These are phyloP conservation scores for Molorchus minor DNA, from an alignment of 2,888 invertebrate genomes.

Conservation along the genomic window DNA sequence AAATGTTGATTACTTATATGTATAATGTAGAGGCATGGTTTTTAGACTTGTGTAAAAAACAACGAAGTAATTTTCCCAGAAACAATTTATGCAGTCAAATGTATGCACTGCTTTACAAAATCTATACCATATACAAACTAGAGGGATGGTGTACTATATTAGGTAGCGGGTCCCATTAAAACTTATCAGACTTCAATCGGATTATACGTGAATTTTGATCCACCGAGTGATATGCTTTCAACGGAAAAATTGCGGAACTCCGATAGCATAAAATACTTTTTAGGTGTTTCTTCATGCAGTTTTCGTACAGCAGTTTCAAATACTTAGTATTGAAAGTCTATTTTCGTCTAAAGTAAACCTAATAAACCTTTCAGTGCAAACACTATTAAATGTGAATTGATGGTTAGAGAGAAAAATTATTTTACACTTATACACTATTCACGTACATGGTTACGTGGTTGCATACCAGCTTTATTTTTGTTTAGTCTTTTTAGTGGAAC, in stretches of 20 bases:
- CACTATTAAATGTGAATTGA: conserved; percentile 36
- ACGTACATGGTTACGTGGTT: conserved; percentile 9
- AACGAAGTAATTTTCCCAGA: too few relatives aligned
- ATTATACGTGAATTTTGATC: too few relatives aligned
- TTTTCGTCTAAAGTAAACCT: conserved; percentile 39
- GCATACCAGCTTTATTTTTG: conserved; percentile 4
- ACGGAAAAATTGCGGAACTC: not conserved
- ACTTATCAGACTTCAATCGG: too few relatives aligned
- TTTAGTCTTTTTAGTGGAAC: conserved; percentile 10
- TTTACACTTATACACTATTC: conserved; percentile 12
- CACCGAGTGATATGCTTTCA: not conserved
- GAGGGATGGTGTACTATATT: too few relatives aligned
- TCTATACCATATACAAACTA: too few relatives aligned
- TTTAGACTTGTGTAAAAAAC: too few relatives aligned
- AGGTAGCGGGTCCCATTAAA: too few relatives aligned
- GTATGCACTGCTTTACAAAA: too few relatives aligned
- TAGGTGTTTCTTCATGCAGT: not conserved
- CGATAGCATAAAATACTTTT: conserved; percentile 10
- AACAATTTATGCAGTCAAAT: too few relatives aligned
- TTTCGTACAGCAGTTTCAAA: not conserved
- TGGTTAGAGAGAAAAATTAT: conserved; percentile 37
- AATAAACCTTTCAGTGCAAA: conserved; percentile 41
- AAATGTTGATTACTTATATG: too few relatives aligned
- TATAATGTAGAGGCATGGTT: too few relatives aligned
- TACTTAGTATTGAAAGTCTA: conserved; percentile 27